Evolutionary conservation across 2,888 invertebrate species (phyloP).

Genomic region (Ophion costatus): DNA sequence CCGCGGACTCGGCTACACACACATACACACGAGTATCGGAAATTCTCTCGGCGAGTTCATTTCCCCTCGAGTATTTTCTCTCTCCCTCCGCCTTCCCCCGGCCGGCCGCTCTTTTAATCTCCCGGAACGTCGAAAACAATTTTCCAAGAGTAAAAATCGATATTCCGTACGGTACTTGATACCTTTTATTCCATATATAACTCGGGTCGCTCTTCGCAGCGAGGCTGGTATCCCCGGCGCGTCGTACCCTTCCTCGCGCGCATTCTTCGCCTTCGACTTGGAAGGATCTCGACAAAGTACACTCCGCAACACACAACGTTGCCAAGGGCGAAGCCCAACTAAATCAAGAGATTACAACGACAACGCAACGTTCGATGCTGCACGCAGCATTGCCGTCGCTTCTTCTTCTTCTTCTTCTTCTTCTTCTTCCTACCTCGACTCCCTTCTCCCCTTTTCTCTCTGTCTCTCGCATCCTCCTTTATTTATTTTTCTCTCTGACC

Average conservation of each 20-base stretch:
- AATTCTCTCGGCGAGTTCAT: slow-evolving; percentile 34
- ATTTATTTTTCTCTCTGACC: slow-evolving; percentile 49
- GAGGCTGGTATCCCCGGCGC: slow-evolving; percentile 43
- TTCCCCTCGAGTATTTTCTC: slow-evolving; percentile 15
- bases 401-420: slow-evolving; percentile 40
- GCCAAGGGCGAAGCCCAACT: slow-evolving; percentile 59
- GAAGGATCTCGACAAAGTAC: slow-evolving; percentile 60
- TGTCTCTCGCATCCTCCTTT: slow-evolving; percentile 47
- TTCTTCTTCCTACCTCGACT: slow-evolving; percentile 31
- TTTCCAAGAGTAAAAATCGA: slow-evolving; percentile 55
- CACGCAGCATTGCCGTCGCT: slow-evolving; percentile 46
- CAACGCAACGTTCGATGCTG: slow-evolving; percentile 51
- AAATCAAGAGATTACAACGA: slow-evolving; percentile 64
- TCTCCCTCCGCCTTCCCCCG: neutral
- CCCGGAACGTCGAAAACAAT: slow-evolving; percentile 36
- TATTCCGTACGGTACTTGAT: slow-evolving; percentile 58
- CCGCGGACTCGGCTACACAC: neutral
- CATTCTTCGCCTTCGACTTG: slow-evolving; percentile 48
- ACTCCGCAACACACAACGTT: slow-evolving; percentile 38
- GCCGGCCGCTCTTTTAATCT: slow-evolving; percentile 16
- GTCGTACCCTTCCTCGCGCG: slow-evolving; percentile 28
- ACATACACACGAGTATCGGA: slow-evolving; percentile 21
- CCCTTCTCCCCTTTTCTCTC: slow-evolving; percentile 33
- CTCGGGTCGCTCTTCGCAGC: slow-evolving; percentile 22
- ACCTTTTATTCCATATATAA: slow-evolving; percentile 47